phyloP scores from a whole-genome alignment of 2,888 invertebrate genomes.

The Hedya salicella region DNA sequence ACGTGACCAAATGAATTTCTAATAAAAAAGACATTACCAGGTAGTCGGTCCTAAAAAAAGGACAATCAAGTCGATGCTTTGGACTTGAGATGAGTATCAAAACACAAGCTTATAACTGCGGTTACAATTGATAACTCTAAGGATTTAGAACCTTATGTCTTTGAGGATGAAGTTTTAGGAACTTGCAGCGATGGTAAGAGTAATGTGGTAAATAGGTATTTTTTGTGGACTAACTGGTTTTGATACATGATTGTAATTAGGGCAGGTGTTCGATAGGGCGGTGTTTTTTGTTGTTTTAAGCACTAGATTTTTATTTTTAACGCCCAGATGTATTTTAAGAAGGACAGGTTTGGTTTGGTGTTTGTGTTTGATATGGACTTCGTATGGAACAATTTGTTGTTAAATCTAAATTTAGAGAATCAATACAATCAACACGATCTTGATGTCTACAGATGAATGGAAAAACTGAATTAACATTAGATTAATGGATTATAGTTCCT shows the following conservation, averaged over 20 bases:
- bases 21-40: constrained; percentile 75
- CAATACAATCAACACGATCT: too few species aligned
- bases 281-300: constrained; percentile 62
- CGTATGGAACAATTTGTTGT: too few species aligned
- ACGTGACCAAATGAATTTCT: constrained; percentile 50
- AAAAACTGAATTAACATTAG: too few species aligned
- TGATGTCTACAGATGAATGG: too few species aligned
- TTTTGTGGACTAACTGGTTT: constrained; percentile 67
- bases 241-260: constrained; percentile 68
- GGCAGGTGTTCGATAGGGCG: constrained; percentile 74
- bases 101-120: constrained; percentile 46
- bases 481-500: too few species aligned
- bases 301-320: constrained; percentile 47
- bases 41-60: constrained; percentile 63
- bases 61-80: constrained; percentile 50
- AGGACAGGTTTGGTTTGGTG: background rate
- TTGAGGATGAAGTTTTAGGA: constrained; percentile 36
- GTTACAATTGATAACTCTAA: constrained; percentile 7
- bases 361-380: background rate
- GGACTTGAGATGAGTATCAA: constrained; percentile 55
- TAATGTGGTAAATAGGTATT: constrained; percentile 52
- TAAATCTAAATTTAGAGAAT: too few species aligned
- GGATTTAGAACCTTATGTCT: constrained; percentile 50
- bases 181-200: constrained; percentile 13
- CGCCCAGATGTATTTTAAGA: constrained; percentile 25